Percentiles rank a stretch among this genome's conserved stretches.
Conservation (phyloP, 2,113 vertebrate genomes). For the Eretmochelys imbricata region DNA sequence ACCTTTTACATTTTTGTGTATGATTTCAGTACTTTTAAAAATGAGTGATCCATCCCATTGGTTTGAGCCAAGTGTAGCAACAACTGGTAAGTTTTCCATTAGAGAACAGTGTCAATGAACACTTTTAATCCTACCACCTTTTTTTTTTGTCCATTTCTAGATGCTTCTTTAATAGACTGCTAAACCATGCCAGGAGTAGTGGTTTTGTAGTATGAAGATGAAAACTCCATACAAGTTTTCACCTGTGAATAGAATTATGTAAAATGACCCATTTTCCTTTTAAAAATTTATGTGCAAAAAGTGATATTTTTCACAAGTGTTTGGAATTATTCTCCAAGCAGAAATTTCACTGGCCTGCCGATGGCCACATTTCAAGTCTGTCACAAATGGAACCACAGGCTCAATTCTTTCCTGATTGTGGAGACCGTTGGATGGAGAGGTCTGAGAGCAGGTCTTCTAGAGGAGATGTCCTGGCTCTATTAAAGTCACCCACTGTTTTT, state of each 20-base stretch:
- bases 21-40: not conserved
- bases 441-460: not conserved
- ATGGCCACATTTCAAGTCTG: not conserved
- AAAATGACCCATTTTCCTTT: not conserved
- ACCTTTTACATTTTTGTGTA: not conserved
- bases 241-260: accelerated
- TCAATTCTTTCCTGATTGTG: accelerated
- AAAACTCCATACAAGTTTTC: not conserved
- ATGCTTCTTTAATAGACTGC: not conserved
- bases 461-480: not conserved
- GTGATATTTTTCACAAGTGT: not conserved
- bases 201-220: accelerated
- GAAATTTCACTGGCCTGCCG: not conserved
- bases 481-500: not conserved
- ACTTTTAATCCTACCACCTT: not conserved
- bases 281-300: not conserved
- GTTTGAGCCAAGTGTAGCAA: not conserved
- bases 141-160: not conserved
- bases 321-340: accelerated
- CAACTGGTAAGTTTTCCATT: not conserved
- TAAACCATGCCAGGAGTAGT: not conserved
- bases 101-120: not conserved
- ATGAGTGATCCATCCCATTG: not conserved
- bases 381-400: not conserved
- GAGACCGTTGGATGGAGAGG: accelerated